Conservation (phyloP, 2,888 invertebrate genomes). For the Cetonia aurata region DNA sequence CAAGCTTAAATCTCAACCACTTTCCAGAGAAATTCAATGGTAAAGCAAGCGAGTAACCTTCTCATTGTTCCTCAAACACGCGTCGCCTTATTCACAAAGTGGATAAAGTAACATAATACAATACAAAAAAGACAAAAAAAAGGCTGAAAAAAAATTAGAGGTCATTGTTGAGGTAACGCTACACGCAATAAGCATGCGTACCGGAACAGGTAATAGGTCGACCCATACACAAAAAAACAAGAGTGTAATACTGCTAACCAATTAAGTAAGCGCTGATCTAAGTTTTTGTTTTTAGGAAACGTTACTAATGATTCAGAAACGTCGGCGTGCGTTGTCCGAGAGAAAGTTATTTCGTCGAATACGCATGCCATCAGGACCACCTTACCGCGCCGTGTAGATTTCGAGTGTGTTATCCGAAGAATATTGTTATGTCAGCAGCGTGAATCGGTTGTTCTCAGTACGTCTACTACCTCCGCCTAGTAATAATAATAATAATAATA, state of each 20-base stretch:
- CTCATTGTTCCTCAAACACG: too few relatives aligned
- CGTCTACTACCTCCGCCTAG: too few relatives aligned
- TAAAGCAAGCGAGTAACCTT: conserved; percentile 48
- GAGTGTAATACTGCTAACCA: too few relatives aligned
- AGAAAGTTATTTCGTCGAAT: conserved; percentile 39
- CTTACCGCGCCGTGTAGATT: neutral
- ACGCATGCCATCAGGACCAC: conserved; percentile 15
- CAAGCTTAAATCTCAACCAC: neutral
- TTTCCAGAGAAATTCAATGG: conserved; percentile 35
- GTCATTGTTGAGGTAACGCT: too few relatives aligned
- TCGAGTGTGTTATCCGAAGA: conserved; percentile 12
- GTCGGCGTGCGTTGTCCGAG: conserved; percentile 14
- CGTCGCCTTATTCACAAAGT: too few relatives aligned
- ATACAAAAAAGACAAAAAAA: too few relatives aligned
- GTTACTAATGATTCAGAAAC: conserved; percentile 29
- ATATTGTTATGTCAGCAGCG: conserved; percentile 32
- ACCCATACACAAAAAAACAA: too few relatives aligned
- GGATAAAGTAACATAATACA: too few relatives aligned
- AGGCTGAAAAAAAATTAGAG: too few relatives aligned
- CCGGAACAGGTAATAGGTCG: too few relatives aligned
- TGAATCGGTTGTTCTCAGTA: neutral
- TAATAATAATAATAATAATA: conserved; percentile 2
- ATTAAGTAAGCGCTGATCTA: neutral
- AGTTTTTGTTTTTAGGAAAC: conserved; percentile 39
- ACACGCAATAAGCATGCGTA: too few relatives aligned